phyloP scores from a whole-genome alignment of 2,797 vertebrate genomes.

The Galaxias olidus region DNA sequence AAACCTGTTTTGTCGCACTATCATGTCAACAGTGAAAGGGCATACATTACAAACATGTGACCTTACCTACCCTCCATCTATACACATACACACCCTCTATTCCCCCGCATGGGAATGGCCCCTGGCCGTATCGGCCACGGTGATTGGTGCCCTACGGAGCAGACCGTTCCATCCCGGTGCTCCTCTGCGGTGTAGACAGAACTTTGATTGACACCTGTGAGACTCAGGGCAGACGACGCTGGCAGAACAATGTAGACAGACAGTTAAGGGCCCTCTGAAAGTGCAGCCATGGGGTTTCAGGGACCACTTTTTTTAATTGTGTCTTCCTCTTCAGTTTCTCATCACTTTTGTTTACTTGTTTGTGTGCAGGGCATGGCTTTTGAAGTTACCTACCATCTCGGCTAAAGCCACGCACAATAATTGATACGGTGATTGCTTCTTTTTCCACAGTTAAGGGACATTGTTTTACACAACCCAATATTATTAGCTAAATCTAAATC shows the following conservation, averaged over 20 bases:
- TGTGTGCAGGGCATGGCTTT: no score
- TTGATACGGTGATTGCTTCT: no score
- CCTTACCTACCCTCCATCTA: no score
- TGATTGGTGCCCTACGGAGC: neutral
- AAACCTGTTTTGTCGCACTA: no score
- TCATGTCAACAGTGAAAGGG: neutral
- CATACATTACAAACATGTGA: neutral
- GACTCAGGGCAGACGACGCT: neutral
- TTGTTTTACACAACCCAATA: no score
- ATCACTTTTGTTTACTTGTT: no score
- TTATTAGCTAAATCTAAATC: no score
- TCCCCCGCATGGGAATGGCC: neutral
- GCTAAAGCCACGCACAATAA: no score
- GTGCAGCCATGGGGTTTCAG: neutral
- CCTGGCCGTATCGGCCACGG: neutral
- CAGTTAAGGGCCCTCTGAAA: neutral
- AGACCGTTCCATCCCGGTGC: neutral
- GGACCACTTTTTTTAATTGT: neutral
- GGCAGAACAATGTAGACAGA: neutral
- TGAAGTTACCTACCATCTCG: no score
- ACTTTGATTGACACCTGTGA: conserved; percentile 21
- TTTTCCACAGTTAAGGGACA: no score
- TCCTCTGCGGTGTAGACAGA: neutral
- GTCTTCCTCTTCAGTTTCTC: no score
- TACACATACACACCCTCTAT: neutral